phyloP scores from a whole-genome alignment of 2,888 invertebrate species.

The Coleophora deauratella region DNA sequence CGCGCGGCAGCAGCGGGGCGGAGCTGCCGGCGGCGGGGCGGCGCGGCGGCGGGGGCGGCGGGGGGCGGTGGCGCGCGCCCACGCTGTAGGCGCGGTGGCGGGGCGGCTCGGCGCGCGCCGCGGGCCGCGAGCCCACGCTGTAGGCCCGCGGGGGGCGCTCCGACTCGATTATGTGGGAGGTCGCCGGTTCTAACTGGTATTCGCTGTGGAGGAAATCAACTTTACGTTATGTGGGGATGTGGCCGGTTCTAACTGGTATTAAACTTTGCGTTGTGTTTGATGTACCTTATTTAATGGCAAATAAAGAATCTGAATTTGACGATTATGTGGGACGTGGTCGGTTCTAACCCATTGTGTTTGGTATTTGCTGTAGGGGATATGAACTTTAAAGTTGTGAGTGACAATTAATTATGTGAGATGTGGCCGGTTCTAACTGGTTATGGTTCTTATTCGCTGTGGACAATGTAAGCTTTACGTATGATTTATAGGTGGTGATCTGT shows the following conservation, averaged over 20 bases:
- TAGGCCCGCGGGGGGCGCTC: slow-evolving; percentile 83
- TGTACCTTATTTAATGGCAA: no score
- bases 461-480: no score
- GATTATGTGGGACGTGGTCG: slow-evolving; percentile 83
- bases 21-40: slow-evolving; percentile 9
- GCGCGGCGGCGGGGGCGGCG: slow-evolving; percentile 19
- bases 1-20: slow-evolving; percentile 63
- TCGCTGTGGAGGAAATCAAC: slow-evolving; percentile 62
- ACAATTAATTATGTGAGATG: no score
- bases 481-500: no score
- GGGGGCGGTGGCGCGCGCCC: slow-evolving; percentile 54
- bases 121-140: slow-evolving; percentile 88
- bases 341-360: slow-evolving; percentile 70
- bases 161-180: slow-evolving; percentile 79
- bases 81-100: slow-evolving; percentile 85
- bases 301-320: no score
- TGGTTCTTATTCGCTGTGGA: no score
- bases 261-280: no score
- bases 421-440: no score
- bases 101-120: slow-evolving; percentile 51
- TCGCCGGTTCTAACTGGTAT: slow-evolving; percentile 87
- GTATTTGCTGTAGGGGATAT: no score
- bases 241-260: no score
- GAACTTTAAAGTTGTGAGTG: no score
- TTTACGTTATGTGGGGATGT: no score